Base-by-base conservation (phyloP, 2,888 invertebrate genomes). In the Sisyra nigra region DNA sequence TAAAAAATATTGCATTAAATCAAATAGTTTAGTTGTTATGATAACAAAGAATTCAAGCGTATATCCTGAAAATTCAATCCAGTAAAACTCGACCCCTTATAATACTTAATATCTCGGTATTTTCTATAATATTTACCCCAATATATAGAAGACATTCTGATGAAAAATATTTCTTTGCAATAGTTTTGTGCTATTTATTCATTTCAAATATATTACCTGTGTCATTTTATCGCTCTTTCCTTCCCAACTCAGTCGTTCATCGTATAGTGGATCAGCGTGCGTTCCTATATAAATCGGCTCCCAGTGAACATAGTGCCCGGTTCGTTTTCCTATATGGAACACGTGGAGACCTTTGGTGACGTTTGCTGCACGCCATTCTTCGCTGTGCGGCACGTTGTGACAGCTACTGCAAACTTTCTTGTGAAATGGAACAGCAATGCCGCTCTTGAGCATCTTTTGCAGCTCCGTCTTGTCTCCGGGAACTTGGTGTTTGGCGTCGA, bases 181-280 rank as follows among this genome's bases (percentile, higher is more conserved):
- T n/a, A n/a, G n/a, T n/a, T n/a, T n/a, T n/a, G n/a, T n/a, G n/a
- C n/a, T n/a, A n/a, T n/a, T n/a, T n/a, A n/a, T n/a, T n/a, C n/a
- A n/a, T n/a, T n/a, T n/a, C n/a, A n/a, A n/a, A n/a, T n/a, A n/a
- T 40, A 13, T 58, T 60, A 89, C 91, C 80, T 92, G 92, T 46
- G 89, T 86, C 91, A 92, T 92, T 67, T 92, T 92, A 63, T 93
- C 92, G 62, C 86, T 83, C 63, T 87, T 87, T 35, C 92, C 92
- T 58, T 93, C 91, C 91, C 92, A 92, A 58, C 86, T 87, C 47
- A 92, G 74, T 55, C 91, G 70, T 60, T 92, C 91, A 52, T 92
- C 92, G 59, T 92, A 92, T 49, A 83, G 69, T 0, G 91, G 89
- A 55, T 89, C 91, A 14, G 73, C 69, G 60, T 91, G 81, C 1